Conservation (phyloP, 2,797 vertebrate genomes). For the Staurois parvus region DNA sequence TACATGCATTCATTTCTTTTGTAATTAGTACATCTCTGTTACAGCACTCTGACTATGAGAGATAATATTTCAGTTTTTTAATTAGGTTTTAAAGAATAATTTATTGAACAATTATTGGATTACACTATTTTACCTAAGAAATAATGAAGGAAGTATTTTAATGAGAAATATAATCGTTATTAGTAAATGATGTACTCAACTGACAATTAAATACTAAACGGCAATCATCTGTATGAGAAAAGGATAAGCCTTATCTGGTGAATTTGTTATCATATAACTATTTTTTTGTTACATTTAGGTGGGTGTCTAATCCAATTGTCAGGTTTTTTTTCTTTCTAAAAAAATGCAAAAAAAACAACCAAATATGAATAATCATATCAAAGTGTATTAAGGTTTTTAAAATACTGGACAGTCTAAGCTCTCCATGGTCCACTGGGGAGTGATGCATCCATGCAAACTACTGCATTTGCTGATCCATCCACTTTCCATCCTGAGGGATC, state of each 20-base stretch:
- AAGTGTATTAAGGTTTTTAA: too few relatives aligned
- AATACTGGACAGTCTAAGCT: too few relatives aligned
- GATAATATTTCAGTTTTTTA: constrained; percentile 87
- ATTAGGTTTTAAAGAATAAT: constrained; percentile 86
- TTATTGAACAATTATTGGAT: constrained; percentile 84
- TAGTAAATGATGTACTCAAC: constrained; percentile 83
- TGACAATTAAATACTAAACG: constrained; percentile 80
- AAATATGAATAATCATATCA: too few relatives aligned
- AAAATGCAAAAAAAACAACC: too few relatives aligned
- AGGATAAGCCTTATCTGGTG: constrained; percentile 29
- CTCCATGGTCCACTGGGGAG: too few relatives aligned
- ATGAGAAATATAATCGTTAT: constrained; percentile 86
- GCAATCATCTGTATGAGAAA: constrained; percentile 52
- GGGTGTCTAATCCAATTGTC: constrained; percentile 10
- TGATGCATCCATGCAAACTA: too few relatives aligned
- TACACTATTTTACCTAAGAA: constrained; percentile 85
- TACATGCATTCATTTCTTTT: constrained; percentile 84
- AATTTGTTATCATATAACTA: constrained; percentile 42
- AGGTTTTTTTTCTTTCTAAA: neutral
- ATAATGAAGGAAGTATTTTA: constrained; percentile 86
- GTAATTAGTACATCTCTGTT: constrained; percentile 85
- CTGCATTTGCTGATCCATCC: too few relatives aligned
- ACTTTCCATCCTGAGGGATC: too few relatives aligned
- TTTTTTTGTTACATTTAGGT: neutral
- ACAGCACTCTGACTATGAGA: constrained; percentile 77